Conservation (phyloP, 2,888 invertebrate species). For the Phania funesta region DNA sequence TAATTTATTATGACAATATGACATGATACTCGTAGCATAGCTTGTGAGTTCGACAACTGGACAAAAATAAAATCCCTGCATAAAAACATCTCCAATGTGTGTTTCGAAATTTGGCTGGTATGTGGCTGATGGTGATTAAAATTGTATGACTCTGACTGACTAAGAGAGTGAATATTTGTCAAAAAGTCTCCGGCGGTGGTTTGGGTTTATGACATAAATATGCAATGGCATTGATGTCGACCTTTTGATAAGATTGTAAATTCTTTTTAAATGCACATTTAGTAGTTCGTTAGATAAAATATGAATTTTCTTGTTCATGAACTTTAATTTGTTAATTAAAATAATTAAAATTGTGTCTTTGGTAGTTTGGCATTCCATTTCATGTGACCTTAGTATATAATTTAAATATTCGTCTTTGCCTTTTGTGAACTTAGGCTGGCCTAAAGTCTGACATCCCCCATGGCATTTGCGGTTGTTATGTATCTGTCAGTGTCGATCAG, state of each 20-base stretch:
- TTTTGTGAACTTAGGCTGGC: no score
- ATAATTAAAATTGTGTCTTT: not conserved
- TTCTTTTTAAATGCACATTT: not conserved
- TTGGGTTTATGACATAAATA: slow-evolving; percentile 29
- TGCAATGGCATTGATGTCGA: not conserved
- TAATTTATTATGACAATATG: no score
- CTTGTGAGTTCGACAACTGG: no score
- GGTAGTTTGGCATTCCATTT: no score
- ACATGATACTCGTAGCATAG: no score
- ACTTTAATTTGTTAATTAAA: not conserved
- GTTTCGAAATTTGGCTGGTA: not conserved
- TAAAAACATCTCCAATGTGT: not conserved
- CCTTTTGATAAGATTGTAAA: slow-evolving; percentile 21
- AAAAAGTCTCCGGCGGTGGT: slow-evolving; percentile 31
- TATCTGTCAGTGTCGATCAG: no score
- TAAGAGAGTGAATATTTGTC: slow-evolving; percentile 7
- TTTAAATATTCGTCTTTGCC: no score
- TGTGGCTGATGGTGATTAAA: slow-evolving; percentile 39
- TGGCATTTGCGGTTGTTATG: no score
- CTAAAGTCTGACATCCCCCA: no score
- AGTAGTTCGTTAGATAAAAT: not conserved
- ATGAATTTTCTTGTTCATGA: not conserved
- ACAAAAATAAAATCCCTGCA: slow-evolving; percentile 24
- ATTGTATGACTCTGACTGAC: slow-evolving; percentile 7
- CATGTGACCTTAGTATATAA: no score